These are phyloP conservation scores for Paramormyrops kingsleyae DNA, from an alignment of 2,113 vertebrate genomes.

Conservation along the genomic window DNA sequence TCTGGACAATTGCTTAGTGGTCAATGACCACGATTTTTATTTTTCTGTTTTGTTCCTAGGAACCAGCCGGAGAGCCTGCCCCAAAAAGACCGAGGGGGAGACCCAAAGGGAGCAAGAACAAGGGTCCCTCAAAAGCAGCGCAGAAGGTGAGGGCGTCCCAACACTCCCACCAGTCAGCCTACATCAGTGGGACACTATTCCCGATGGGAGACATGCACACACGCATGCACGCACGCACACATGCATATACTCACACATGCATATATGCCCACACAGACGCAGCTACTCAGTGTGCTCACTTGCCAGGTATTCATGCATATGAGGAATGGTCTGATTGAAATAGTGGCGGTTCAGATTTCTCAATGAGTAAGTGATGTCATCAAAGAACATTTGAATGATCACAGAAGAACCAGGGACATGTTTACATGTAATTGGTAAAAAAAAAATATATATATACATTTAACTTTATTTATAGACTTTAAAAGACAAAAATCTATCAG, in stretches of 20 bases:
- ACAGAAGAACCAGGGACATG: neutral
- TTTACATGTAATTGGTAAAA: neutral
- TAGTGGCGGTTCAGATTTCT: neutral
- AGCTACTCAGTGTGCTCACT: neutral
- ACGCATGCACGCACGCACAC: neutral
- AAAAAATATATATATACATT: neutral
- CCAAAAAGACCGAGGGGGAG: constrained; percentile 94
- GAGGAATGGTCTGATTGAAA: neutral
- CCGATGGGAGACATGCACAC: neutral
- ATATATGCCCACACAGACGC: neutral
- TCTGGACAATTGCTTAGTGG: constrained; percentile 41
- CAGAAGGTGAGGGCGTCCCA: constrained; percentile 78
- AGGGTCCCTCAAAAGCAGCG: constrained; percentile 90
- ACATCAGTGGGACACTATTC: neutral
- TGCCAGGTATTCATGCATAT: neutral
- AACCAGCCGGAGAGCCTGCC: constrained; percentile 85
- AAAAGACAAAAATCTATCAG: neutral
- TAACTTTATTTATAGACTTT: neutral
- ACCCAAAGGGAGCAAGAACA: constrained; percentile 97
- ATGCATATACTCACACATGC: neutral
- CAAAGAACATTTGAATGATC: neutral
- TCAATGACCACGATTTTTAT: constrained; percentile 28
- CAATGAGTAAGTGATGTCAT: neutral
- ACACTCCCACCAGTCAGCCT: constrained; percentile 13
- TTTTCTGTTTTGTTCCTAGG: constrained; percentile 58